These are phyloP conservation scores for Andrena haemorrhoa DNA, from an alignment of 2,888 invertebrate species.

Conservation along the genomic window DNA sequence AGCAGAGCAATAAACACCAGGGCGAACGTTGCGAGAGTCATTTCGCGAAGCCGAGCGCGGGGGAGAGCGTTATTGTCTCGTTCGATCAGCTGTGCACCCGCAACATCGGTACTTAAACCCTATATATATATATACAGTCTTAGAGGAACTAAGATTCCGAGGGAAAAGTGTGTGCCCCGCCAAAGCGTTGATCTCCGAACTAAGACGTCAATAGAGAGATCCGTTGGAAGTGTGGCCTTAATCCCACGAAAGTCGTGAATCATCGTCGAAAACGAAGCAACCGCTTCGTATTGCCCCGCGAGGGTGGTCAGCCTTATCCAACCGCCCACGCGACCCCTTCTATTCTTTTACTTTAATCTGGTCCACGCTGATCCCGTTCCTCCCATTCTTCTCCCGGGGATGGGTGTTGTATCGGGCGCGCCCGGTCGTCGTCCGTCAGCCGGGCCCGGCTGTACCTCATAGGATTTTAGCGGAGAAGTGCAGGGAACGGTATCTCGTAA, in stretches of 20 bases:
- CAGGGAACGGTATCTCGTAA: constrained; percentile 60
- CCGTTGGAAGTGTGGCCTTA: not conserved
- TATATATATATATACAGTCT: no score
- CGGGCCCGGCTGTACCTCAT: constrained; percentile 50
- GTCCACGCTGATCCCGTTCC: constrained; percentile 25
- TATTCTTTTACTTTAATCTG: constrained; percentile 47
- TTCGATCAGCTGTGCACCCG: no score
- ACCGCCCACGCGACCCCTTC: not conserved
- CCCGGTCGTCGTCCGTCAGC: constrained; percentile 52
- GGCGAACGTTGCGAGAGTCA: not conserved
- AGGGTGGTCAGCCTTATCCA: not conserved
- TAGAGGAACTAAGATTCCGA: no score
- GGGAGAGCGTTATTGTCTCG: not conserved
- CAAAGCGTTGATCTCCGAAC: no score
- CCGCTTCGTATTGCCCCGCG: no score
- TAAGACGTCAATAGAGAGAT: not conserved
- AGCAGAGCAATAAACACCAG: not conserved
- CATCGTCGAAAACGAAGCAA: not conserved
- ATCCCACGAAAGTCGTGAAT: not conserved
- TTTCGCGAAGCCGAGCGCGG: not conserved
- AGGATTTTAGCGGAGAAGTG: constrained; percentile 63
- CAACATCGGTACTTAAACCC: no score
- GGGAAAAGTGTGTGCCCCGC: no score
- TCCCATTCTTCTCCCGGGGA: not conserved
- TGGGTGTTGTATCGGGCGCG: constrained; percentile 8